phyloP scores from a whole-genome alignment of 2,113 vertebrate species.

The Australoheros scitulus region DNA sequence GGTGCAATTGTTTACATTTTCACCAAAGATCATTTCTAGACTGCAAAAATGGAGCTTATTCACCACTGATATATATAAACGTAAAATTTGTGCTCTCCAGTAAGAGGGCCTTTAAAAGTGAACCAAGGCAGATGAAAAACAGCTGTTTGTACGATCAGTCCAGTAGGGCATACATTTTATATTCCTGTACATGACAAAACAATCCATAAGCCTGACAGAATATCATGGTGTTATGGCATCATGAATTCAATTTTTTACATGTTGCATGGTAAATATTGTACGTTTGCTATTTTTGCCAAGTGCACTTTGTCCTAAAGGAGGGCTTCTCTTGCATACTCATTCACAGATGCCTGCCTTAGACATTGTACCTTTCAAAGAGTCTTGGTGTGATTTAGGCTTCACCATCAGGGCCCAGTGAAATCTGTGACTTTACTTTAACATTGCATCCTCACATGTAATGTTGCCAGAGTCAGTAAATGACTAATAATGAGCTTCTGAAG shows the following conservation, averaged over 20 bases:
- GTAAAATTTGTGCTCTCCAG: slow-evolving; percentile 1
- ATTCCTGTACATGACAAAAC: slow-evolving; percentile 10
- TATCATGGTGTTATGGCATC: background rate
- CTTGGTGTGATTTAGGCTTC: slow-evolving; percentile 3
- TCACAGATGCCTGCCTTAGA: slow-evolving; percentile 39
- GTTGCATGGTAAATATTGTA: slow-evolving; percentile 15
- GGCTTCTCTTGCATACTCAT: background rate
- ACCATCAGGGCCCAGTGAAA: slow-evolving; percentile 11
- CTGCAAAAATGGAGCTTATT: slow-evolving; percentile 16
- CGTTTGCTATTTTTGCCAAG: slow-evolving; percentile 6
- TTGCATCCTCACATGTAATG: background rate
- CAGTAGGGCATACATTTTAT: slow-evolving; percentile 15
- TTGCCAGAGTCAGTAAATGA: background rate
- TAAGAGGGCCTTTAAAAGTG: background rate
- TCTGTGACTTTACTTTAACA: slow-evolving; percentile 10
- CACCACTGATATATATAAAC: background rate
- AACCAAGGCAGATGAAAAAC: background rate
- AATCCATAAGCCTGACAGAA: background rate
- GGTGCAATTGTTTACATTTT: slow-evolving; percentile 64
- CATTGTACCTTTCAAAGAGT: slow-evolving; percentile 20
- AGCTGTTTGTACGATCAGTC: background rate
- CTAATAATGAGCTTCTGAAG: background rate
- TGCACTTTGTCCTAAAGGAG: background rate
- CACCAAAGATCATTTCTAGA: slow-evolving; percentile 71
- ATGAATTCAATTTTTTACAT: slow-evolving; percentile 19